Base-by-base conservation (phyloP, 2,888 invertebrate species). In the Odontomyia ornata region DNA sequence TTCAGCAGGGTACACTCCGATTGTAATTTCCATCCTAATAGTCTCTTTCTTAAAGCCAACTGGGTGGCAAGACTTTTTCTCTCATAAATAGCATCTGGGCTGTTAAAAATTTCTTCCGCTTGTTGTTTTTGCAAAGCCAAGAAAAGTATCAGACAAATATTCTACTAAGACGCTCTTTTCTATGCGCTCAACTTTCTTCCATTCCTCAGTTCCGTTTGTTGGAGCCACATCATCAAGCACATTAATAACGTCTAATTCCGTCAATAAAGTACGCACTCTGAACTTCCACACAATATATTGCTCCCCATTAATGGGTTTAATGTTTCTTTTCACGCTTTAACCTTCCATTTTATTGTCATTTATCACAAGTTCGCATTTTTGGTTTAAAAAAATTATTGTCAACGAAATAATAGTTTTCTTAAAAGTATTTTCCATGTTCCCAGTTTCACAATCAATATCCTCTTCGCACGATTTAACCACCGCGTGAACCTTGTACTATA, bases 201-300 rank as follows among this genome's bases (percentile, higher is more conserved):
- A 79, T 11, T 78, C 75, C 11, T 64, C 71, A 69, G 15, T 77
- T 57, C 11, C 23, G n/a, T 47, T 2, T 30, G 13, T 36, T 15
- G 77, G 77, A 13, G 36, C 28, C 56, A 62, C 64, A 18, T 13
- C 28, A 21, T 79, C 78, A 25, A 79, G 65, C 5, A 79, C 78
- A 62, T 77, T 72, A 11, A 79, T 56, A 0, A 79, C 64, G 46
- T 79, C 65, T 2, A 75, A 27, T 77, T 77, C 79, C 30, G 28
- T 77, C n/a, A 79, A 72, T 13, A 79, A 57, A 11, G 78, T 75
- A 18, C 76, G 47, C 28, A 77, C 27, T 72, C 77, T 75, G 18
- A 79, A 76, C 46, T 79, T 79, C 78, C 75, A 78, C 13, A 79
- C 72, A 75, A 57, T 56, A 23, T 78, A 78, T 65, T 65, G 77